Conservation (phyloP, 2,888 invertebrate genomes). For the Meiosimyza decipiens region DNA sequence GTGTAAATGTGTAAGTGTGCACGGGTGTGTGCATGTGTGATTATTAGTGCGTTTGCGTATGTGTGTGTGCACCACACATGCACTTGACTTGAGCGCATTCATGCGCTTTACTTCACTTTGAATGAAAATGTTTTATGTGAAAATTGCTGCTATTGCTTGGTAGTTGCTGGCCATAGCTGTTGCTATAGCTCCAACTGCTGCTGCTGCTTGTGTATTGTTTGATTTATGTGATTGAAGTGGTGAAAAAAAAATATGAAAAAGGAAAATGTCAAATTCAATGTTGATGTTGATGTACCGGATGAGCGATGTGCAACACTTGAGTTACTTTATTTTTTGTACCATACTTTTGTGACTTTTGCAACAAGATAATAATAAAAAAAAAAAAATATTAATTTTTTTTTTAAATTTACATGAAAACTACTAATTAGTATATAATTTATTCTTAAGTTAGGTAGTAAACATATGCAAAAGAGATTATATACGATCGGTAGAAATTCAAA, state of each 20-base stretch:
- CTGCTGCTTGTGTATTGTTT: conserved; percentile 21
- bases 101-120: conserved; percentile 5
- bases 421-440: no score
- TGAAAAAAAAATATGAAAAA: no score
- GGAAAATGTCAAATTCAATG: conserved; percentile 34
- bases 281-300: conserved; percentile 24
- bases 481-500: no score
- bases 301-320: conserved; percentile 24
- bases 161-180: not conserved
- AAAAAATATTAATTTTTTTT: no score
- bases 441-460: no score
- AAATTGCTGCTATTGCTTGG: conserved; percentile 22
- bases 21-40: not conserved
- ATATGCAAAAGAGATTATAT: no score
- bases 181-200: conserved; percentile 1
- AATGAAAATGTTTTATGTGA: conserved; percentile 32
- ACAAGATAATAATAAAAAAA: no score
- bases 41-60: not conserved
- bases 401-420: no score
- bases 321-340: conserved; percentile 1
- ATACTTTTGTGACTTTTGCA: no score
- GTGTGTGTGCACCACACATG: conserved; percentile 20
- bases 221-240: conserved; percentile 30
- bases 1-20: not conserved
- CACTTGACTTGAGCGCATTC: conserved; percentile 25